Evolutionary conservation across 2,888 invertebrate species (phyloP), one percentile per base, ranked within the genome.

Genomic region (Nipponacmea schrenckii): DNA sequence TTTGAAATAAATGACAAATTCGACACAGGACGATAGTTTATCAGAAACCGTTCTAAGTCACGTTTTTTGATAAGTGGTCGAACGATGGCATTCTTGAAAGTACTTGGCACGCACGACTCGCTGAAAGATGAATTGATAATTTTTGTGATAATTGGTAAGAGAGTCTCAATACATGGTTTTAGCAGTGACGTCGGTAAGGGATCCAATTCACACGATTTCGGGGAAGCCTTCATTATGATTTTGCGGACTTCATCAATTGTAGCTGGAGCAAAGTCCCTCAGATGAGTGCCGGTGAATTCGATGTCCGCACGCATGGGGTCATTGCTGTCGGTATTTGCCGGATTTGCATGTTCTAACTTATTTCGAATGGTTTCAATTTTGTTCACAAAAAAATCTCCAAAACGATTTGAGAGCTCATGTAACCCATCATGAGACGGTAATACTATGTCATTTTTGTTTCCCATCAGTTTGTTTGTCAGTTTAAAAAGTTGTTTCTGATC

Each of bases 381-480:
- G n/a, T 63, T 65, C 17, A 62, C n/a, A 46, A 69, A 69, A 31
- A 64, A 69, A 10, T 69, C 69, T 26, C 62, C 64, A 50, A 69
- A 31, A 12, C n/a, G 45, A 46, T 69, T 69, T 17, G 48, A 39
- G n/a, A 69, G 24, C n/a, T 46, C n/a, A 7, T 44, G 12, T 48
- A 50, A 48, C 31, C 26, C 65, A 10, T 69, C 26, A 50, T 46
- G 27, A 20, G 69, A 69, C 31, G 48, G 69, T 64, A 69, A 17
- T 31, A 64, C 39, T 4, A 50, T 14, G 48, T 69, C 45, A n/a
- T n/a, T 24, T 64, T 69, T 69, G 27, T 64, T 69, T 17, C 69
- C 69, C 69, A 64, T 69, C 27, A 69, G 63, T 50, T 26, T 12
- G 24, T 69, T 69, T 4, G 69, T 63, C n/a, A 46, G 44, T 62